Conservation (phyloP, 2,797 vertebrate species). For the Acanthurus tractus region DNA sequence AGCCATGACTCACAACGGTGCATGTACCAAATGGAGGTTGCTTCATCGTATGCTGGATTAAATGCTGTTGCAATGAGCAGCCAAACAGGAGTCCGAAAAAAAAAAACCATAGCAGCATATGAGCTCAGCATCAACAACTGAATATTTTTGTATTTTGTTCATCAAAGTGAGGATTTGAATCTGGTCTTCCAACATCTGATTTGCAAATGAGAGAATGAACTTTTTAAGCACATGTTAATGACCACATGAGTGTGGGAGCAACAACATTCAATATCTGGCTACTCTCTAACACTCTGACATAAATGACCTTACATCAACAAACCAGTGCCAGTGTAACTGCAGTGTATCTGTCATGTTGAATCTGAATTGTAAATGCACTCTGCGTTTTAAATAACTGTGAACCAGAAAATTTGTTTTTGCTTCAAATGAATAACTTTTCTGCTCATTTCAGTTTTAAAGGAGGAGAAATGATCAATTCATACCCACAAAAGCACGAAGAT, state of each 20-base stretch:
- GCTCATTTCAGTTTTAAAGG: neutral
- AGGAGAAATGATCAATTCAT: neutral
- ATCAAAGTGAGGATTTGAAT: neutral
- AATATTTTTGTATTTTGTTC: neutral
- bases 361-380: neutral
- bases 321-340: neutral
- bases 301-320: neutral
- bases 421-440: neutral
- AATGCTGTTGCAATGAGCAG: neutral
- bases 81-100: neutral
- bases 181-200: neutral
- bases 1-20: conserved; percentile 1
- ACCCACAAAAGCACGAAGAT: neutral
- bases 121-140: neutral
- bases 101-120: neutral
- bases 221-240: conserved; percentile 23
- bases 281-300: neutral
- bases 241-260: neutral
- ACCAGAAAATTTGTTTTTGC: neutral
- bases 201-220: conserved; percentile 31
- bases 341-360: neutral
- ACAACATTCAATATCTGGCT: conserved; percentile 18
- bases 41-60: neutral
- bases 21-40: neutral
- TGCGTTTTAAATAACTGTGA: neutral